Evolutionary conservation across 2,888 invertebrate genomes (phyloP).

Genomic region (Pachycephus smyrnensis): DNA sequence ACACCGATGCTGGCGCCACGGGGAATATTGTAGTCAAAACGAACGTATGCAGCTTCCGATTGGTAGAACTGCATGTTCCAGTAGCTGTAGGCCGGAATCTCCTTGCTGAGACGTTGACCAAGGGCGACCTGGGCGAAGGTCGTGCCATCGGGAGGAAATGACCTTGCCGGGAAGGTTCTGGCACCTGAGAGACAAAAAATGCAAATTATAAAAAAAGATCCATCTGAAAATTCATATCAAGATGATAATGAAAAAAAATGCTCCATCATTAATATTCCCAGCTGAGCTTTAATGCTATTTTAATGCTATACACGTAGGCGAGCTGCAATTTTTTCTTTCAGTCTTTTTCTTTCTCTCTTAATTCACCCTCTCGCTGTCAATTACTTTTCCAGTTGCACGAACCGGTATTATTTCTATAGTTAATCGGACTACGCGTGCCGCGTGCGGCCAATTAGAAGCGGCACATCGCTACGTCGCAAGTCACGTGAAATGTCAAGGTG

Average conservation of each 20-base stretch:
- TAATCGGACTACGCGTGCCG: too few relatives aligned
- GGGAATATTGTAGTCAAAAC: conserved; percentile 94
- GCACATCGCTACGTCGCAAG: too few relatives aligned
- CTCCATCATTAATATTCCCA: conserved; percentile 11
- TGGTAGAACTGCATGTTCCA: conserved; percentile 99
- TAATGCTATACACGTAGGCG: conserved; percentile 15
- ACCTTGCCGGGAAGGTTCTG: conserved; percentile 88
- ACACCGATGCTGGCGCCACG: conserved; percentile 94
- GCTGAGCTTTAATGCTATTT: conserved; percentile 20
- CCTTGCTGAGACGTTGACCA: conserved; percentile 88
- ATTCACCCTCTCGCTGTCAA: too few relatives aligned
- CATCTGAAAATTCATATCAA: background rate
- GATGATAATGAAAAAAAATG: background rate
- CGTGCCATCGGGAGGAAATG: conserved; percentile 93
- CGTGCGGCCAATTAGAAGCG: too few relatives aligned
- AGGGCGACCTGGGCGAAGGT: conserved; percentile 91
- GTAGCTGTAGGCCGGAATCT: conserved; percentile 93
- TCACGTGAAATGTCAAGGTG: too few relatives aligned
- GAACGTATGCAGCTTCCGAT: conserved; percentile 92
- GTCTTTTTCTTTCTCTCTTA: background rate
- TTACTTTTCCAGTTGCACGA: too few relatives aligned
- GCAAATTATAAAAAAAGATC: background rate
- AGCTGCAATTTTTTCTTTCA: too few relatives aligned
- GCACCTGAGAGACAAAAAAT: conserved; percentile 73
- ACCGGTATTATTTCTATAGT: too few relatives aligned